Evolutionary conservation across 2,888 invertebrate species (phyloP).

Genomic region (Drosophila peninsularis): DNA sequence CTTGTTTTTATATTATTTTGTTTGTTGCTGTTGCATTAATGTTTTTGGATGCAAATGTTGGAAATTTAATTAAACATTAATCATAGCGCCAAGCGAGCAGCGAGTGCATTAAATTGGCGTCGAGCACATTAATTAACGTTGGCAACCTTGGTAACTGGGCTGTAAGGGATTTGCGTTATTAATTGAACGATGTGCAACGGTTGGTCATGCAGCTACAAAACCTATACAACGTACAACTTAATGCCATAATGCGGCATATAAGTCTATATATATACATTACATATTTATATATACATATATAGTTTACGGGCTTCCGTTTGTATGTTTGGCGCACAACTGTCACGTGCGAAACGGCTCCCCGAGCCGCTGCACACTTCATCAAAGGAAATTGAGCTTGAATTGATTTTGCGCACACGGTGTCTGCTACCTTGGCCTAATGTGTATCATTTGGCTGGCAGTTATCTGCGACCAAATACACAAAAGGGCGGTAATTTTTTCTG

Average conservation of each 20-base stretch:
- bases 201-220: slow-evolving; percentile 16
- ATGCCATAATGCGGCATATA: slow-evolving; percentile 18
- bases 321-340: slow-evolving; percentile 57
- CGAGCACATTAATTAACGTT: slow-evolving; percentile 72
- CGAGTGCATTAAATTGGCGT: slow-evolving; percentile 58
- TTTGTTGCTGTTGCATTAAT: slow-evolving; percentile 27
- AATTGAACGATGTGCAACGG: slow-evolving; percentile 59
- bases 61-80: slow-evolving; percentile 75
- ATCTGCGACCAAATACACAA: slow-evolving; percentile 58
- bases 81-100: slow-evolving; percentile 49
- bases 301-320: neutral
- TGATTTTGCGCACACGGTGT: slow-evolving; percentile 50
- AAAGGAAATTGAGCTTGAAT: slow-evolving; percentile 74
- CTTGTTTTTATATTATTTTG: slow-evolving; percentile 9
- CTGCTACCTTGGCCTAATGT: slow-evolving; percentile 56
- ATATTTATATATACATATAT: neutral
- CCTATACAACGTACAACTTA: slow-evolving; percentile 12
- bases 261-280: neutral
- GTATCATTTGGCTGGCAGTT: slow-evolving; percentile 67
- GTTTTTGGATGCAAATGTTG: slow-evolving; percentile 34
- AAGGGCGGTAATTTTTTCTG: slow-evolving; percentile 27
- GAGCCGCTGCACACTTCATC: slow-evolving; percentile 58
- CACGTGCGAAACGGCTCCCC: slow-evolving; percentile 53
- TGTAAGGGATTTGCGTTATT: slow-evolving; percentile 72
- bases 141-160: slow-evolving; percentile 56